phyloP scores from a whole-genome alignment of 2,888 invertebrate genomes.

The Agrochola lychnidis region DNA sequence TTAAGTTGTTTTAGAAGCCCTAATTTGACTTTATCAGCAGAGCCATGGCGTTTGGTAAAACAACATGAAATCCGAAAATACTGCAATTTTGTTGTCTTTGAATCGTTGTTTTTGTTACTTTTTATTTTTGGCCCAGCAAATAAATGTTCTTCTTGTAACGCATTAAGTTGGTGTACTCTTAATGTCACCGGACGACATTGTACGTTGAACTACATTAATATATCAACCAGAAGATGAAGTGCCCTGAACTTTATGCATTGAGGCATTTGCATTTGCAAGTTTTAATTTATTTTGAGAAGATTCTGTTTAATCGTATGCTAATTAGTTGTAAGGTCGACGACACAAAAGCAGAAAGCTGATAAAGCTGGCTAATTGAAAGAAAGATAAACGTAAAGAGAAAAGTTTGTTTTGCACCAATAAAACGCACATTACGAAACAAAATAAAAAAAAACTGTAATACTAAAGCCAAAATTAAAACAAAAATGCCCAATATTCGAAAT shows the following conservation, averaged over 20 bases:
- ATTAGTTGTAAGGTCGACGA: background rate
- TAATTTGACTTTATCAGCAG: background rate
- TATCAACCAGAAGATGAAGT: conserved; percentile 20
- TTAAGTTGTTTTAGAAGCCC: background rate
- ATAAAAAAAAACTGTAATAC: background rate
- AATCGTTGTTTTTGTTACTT: background rate
- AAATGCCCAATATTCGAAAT: background rate
- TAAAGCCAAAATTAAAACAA: background rate
- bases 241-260: conserved; percentile 51
- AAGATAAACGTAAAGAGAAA: background rate
- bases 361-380: background rate
- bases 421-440: too few species aligned
- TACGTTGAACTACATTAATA: conserved; percentile 35
- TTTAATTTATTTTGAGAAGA: conserved; percentile 21
- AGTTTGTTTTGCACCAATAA: background rate
- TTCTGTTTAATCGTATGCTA: background rate
- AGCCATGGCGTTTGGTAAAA: background rate
- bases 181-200: conserved; percentile 55
- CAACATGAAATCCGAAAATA: background rate
- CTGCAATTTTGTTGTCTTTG: background rate
- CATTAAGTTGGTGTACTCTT: conserved; percentile 11
- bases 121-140: background rate
- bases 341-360: background rate
- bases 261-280: background rate
- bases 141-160: conserved; percentile 14